These are phyloP conservation scores for Pseudomyrmex sp. DNA, from an alignment of 1,140 invertebrate species.

Conservation along the genomic window DNA sequence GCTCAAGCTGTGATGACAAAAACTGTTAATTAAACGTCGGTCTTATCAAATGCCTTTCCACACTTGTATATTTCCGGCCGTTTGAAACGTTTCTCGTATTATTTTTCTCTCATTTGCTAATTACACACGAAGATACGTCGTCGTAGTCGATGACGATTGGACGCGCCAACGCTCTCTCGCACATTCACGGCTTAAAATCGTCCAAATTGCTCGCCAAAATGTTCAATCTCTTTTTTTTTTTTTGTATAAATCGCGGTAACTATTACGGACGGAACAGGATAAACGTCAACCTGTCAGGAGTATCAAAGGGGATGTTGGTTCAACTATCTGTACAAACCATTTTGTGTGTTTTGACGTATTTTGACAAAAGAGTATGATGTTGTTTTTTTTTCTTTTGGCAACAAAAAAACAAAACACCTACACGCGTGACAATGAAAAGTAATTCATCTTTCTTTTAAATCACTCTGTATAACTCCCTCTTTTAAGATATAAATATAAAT, in stretches of 20 bases:
- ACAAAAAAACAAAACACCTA: no score
- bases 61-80: no score
- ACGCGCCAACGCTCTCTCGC: neutral
- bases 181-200: neutral
- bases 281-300: conserved; percentile 8
- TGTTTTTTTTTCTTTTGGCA: neutral
- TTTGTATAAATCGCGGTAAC: conserved; percentile 17
- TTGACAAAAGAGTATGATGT: neutral
- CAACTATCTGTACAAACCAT: conserved; percentile 23
- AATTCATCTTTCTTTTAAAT: no score
- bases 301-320: conserved; percentile 3
- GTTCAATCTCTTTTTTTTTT: neutral
- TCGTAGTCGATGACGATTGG: neutral
- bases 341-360: neutral
- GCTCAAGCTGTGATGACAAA: neutral
- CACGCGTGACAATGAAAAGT: no score
- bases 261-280: neutral
- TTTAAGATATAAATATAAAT: no score
- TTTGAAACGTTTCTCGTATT: neutral
- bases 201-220: neutral
- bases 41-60: neutral
- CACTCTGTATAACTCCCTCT: no score
- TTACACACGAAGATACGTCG: neutral
- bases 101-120: neutral
- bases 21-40: conserved; percentile 15